phyloP scores from a whole-genome alignment of 2,888 invertebrate species.

The Hypomecis atomaria region DNA sequence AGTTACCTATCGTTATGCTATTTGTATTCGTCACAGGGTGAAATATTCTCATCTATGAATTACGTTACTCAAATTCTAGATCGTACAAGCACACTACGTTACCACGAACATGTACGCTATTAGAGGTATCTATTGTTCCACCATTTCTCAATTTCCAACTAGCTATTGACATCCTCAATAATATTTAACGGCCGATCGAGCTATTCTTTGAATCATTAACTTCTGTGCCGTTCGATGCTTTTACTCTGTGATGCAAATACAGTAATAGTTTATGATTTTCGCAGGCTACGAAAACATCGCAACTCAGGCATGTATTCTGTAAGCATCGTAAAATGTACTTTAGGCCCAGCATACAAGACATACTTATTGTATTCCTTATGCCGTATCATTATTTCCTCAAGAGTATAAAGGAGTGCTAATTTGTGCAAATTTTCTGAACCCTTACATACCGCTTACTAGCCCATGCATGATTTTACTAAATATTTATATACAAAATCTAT shows the following conservation, averaged over 20 bases:
- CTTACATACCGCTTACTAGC: too few species aligned
- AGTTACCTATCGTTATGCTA: too few species aligned
- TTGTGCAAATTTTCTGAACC: too few species aligned
- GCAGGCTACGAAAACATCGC: conserved; percentile 32
- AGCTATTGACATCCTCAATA: conserved; percentile 31
- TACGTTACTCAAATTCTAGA: too few species aligned
- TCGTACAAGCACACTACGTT: too few species aligned
- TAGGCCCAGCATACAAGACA: neutral
- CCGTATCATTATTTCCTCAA: too few species aligned
- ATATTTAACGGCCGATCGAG: conserved; percentile 34
- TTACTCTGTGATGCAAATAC: conserved; percentile 34
- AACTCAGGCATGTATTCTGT: conserved; percentile 6
- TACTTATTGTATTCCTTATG: neutral
- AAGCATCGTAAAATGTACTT: conserved; percentile 15
- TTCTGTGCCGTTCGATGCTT: conserved; percentile 14
- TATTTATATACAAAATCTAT: too few species aligned
- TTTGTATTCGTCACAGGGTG: too few species aligned
- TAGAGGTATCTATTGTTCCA: neutral
- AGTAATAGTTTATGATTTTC: conserved; percentile 36
- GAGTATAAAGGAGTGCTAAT: too few species aligned
- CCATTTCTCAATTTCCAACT: conserved; percentile 24
- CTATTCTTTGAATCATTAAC: conserved; percentile 39
- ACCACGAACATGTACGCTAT: neutral
- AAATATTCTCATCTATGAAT: too few species aligned
- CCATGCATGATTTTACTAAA: too few species aligned